These are phyloP conservation scores for Rallus crepitans DNA, from an alignment of 2,797 vertebrate species.

Conservation along the genomic window DNA sequence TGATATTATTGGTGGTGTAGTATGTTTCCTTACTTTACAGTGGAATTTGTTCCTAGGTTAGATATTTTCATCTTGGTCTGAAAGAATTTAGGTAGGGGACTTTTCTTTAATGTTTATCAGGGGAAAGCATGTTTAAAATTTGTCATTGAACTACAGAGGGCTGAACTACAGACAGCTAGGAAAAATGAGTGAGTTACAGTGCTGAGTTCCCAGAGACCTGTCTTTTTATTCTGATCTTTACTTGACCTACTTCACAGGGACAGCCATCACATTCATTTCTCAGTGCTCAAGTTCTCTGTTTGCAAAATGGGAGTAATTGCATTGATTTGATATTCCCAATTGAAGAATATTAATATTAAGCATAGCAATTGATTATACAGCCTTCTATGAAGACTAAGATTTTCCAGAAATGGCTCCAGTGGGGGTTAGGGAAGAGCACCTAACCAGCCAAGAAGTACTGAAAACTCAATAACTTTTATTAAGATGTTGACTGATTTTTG, in stretches of 20 bases:
- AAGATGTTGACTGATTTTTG: background rate
- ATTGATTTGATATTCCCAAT: background rate
- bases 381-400: background rate
- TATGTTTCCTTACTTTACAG: background rate
- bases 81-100: background rate
- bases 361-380: background rate
- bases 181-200: background rate
- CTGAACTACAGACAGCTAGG: background rate
- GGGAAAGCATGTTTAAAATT: background rate
- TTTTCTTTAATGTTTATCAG: background rate
- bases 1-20: background rate
- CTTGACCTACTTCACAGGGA: background rate
- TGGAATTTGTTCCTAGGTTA: background rate
- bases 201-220: background rate
- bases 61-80: background rate
- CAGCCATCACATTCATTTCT: rapidly evolving
- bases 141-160: background rate
- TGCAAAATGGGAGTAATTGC: background rate
- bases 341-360: background rate
- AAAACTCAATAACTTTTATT: background rate
- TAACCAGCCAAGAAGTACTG: background rate
- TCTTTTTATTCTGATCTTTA: background rate
- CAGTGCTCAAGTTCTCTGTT: background rate
- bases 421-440: background rate
- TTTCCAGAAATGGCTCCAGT: background rate